These are phyloP conservation scores for Ophion slaviceki DNA, from an alignment of 2,888 invertebrate species.

Conservation along the genomic window DNA sequence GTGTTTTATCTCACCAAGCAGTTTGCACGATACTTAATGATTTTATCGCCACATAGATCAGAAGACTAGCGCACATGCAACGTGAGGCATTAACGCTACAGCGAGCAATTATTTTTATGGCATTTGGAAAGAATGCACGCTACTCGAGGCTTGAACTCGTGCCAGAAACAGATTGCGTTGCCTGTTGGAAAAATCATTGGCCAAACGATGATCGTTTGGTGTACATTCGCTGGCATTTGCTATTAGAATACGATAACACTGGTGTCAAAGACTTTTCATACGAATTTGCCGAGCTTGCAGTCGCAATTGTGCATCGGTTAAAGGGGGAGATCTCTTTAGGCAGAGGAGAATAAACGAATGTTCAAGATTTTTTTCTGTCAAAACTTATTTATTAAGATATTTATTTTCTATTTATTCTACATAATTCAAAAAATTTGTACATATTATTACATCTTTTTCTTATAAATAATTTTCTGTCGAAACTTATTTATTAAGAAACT, in stretches of 20 bases:
- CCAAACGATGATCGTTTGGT: no score
- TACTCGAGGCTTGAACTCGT: not conserved
- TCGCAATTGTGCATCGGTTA: no score
- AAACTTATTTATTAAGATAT: no score
- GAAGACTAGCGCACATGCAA: not conserved
- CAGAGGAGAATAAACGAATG: no score
- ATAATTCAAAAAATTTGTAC: no score
- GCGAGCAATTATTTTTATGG: not conserved
- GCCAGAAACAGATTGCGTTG: not conserved
- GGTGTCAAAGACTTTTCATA: not conserved
- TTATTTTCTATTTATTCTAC: no score
- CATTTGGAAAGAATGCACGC: not conserved
- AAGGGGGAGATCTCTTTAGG: no score
- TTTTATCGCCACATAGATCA: not conserved
- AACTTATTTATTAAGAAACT: no score
- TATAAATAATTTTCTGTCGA: no score
- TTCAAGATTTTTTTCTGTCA: no score
- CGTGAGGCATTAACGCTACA: not conserved
- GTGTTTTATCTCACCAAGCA: not conserved
- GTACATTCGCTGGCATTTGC: not conserved
- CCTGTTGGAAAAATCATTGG: not conserved
- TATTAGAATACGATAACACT: not conserved
- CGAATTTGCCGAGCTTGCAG: no score
- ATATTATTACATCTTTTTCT: no score
- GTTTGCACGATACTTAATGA: not conserved